These are phyloP conservation scores for Macropus fuliginosus DNA, from an alignment of 2,797 vertebrate genomes.

Conservation along the genomic window DNA sequence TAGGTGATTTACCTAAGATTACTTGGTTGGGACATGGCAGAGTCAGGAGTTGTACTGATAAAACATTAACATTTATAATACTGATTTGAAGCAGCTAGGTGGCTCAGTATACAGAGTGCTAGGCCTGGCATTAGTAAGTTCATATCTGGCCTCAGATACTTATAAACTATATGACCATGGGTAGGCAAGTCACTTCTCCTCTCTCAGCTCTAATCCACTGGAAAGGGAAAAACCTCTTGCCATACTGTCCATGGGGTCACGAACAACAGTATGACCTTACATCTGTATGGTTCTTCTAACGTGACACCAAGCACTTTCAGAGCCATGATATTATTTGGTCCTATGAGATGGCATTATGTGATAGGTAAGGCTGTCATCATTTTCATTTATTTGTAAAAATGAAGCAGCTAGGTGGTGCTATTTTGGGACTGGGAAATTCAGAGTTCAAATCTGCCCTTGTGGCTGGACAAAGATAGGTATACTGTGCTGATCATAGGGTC, in stretches of 20 bases:
- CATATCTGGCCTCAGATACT: neutral
- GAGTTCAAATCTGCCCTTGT: neutral
- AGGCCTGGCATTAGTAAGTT: neutral
- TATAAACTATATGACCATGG: neutral
- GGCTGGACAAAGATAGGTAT: too few species aligned
- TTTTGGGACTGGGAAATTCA: neutral
- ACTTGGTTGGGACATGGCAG: neutral
- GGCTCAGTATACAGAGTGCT: neutral
- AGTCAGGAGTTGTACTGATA: neutral
- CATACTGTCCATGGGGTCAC: neutral
- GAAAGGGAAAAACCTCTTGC: neutral
- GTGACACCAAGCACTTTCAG: neutral
- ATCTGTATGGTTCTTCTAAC: neutral
- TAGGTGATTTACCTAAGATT: neutral
- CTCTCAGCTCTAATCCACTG: neutral
- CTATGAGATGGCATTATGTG: neutral
- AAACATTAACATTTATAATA: neutral
- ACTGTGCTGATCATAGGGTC: neutral
- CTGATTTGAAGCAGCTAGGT: neutral
- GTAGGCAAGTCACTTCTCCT: neutral
- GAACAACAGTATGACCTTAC: neutral
- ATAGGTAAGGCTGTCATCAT: neutral
- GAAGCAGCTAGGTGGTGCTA: neutral
- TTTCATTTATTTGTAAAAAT: neutral
- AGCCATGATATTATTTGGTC: neutral